Percentiles rank a stretch among this genome's conserved stretches.
These are phyloP conservation scores for Psylliodes chrysocephalus DNA, from an alignment of 2,888 invertebrate species.

Conservation along the genomic window DNA sequence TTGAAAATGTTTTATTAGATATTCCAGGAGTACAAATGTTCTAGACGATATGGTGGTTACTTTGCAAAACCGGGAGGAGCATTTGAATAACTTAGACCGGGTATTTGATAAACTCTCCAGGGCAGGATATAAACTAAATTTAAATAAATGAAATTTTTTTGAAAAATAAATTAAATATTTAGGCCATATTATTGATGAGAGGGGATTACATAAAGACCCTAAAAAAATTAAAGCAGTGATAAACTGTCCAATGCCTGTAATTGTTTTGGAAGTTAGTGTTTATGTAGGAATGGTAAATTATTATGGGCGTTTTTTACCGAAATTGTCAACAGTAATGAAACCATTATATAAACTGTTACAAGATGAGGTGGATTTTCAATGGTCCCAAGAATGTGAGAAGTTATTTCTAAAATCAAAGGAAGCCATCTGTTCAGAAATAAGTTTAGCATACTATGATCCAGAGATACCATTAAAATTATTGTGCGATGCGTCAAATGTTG, in stretches of 20 bases:
- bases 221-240: constrained; percentile 23
- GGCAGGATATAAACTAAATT: constrained; percentile 23
- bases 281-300: constrained; percentile 29
- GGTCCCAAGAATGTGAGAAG: too few relatives aligned
- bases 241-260: constrained; percentile 13
- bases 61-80: constrained; percentile 8
- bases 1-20: too few relatives aligned
- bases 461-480: constrained; percentile 16
- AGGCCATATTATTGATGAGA: too few relatives aligned
- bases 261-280: constrained; percentile 16
- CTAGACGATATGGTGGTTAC: constrained; percentile 28
- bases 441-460: constrained; percentile 21
- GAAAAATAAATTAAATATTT: constrained; percentile 20
- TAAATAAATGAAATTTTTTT: constrained; percentile 27
- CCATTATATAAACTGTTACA: constrained; percentile 22
- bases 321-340: constrained; percentile 20
- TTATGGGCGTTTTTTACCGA: constrained; percentile 22
- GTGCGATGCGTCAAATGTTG: constrained; percentile 23
- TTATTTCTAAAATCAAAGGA: too few relatives aligned
- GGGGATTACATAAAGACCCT: constrained; percentile 21
- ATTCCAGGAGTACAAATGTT: too few relatives aligned
- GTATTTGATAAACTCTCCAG: constrained; percentile 14
- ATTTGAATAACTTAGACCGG: constrained; percentile 18
- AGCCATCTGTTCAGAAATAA: constrained; percentile 14
- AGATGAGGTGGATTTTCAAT: too few relatives aligned